Conservation (phyloP, 2,797 vertebrate species). For the Enteromius trimaculatus region DNA sequence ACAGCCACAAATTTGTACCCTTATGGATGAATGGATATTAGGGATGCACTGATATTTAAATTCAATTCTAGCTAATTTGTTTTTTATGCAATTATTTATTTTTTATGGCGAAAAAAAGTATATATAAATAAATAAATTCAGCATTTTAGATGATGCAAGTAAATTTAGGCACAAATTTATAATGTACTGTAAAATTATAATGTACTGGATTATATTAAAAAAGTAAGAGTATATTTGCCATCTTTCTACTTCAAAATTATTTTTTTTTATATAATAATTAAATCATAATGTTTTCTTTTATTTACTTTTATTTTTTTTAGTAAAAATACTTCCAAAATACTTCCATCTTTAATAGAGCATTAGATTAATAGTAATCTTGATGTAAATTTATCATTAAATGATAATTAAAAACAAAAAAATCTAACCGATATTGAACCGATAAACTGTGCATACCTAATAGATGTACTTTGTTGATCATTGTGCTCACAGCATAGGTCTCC, state of each 20-base stretch:
- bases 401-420: not conserved
- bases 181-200: not conserved
- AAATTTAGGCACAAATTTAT: not conserved
- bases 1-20: not conserved
- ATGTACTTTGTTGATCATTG: constrained; percentile 20
- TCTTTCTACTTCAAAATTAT: not conserved
- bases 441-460: not conserved
- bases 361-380: not conserved
- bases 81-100: too few species aligned
- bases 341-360: not conserved
- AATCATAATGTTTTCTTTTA: too few species aligned
- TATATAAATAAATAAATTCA: too few species aligned
- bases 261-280: too few species aligned
- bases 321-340: not conserved
- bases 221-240: too few species aligned
- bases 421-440: not conserved
- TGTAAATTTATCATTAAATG: not conserved
- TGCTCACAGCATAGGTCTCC: not conserved
- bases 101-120: too few species aligned
- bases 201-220: too few species aligned
- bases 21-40: not conserved
- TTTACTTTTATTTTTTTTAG: not conserved
- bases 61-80: not conserved
- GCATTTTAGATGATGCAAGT: not conserved
- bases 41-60: not conserved